Base-by-base conservation (phyloP, 2,888 invertebrate genomes). In the Xylocampa areola region DNA sequence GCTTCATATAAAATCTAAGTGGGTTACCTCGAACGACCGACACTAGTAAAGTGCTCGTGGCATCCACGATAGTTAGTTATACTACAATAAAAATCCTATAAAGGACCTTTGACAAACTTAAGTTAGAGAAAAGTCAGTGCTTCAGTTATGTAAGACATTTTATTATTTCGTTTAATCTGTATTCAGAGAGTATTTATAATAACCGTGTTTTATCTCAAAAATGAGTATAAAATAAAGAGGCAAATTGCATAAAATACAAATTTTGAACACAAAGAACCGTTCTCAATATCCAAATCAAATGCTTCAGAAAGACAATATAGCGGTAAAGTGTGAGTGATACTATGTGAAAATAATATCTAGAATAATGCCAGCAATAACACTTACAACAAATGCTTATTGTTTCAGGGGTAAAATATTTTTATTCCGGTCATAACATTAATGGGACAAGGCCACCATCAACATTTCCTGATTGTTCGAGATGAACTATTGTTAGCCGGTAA, bases 1-100 rank as follows among this genome's bases (percentile, higher is more conserved):
- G 43, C 41, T 48, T 45, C 49, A 33, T 41, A 48, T 41, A 48
- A 27, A 58, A n/a, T n/a, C n/a, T n/a, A 69, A 74, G 61, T 71
- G 55, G 73, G 68, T 65, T 70, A 71, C 73, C 69, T 59, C 47
- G 53, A 49, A 54, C 51, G 57, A 44, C 29, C 64, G 62, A 51
- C 50, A 30, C 58, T 68, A 67, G 53, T 57, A 51, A 66, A 14
- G 40, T 45, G 59, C 7, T 30, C 13, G 16, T 36, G 7, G 11
- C 11, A 11, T 21, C 11, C 36, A 36, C 36, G 13, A 36, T 36
- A 21, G 19, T 19, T 21, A 19, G 8, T 21, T 17, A 17, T 35
- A 21, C 7, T 21, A 11, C 21, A 21, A 36, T 21, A 21, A 21
- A 21, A 36, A 21, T 36, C 21, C n/a, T 36, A 11, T 21, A 36